These are phyloP conservation scores for Vanessa cardui DNA, from an alignment of 2,888 invertebrate genomes.

Conservation along the genomic window DNA sequence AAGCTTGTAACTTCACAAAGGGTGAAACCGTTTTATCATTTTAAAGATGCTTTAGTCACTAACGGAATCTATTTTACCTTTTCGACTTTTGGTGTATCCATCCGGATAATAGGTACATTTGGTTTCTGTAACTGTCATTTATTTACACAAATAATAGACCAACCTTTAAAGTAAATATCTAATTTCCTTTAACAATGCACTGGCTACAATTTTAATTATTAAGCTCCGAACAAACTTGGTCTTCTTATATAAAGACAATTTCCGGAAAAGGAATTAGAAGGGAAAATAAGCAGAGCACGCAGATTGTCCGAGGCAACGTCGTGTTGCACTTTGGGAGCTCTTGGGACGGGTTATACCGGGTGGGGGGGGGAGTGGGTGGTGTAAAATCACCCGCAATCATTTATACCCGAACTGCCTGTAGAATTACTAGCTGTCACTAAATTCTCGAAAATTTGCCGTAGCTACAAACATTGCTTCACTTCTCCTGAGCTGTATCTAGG, in stretches of 20 bases:
- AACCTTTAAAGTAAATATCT: conserved; percentile 12
- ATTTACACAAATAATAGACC: background rate
- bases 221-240: conserved; percentile 64
- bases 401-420: conserved; percentile 82
- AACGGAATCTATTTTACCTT: background rate
- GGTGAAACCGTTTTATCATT: no score
- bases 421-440: conserved; percentile 79
- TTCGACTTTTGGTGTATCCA: background rate
- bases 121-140: background rate
- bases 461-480: conserved; percentile 36
- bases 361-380: conserved; percentile 63
- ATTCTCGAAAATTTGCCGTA: conserved; percentile 54
- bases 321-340: conserved; percentile 73
- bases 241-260: conserved; percentile 80
- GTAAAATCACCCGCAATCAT: conserved; percentile 83
- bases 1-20: no score
- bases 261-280: conserved; percentile 80
- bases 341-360: conserved; percentile 62
- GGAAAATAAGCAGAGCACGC: conserved; percentile 83
- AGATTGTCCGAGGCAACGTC: conserved; percentile 81
- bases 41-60: no score
- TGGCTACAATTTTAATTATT: conserved; percentile 55
- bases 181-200: conserved; percentile 42
- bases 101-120: background rate
- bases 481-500: conserved; percentile 21